These are phyloP conservation scores for Aleiodes sp. DNA, from an alignment of 1,140 invertebrate genomes.

Conservation along the genomic window DNA sequence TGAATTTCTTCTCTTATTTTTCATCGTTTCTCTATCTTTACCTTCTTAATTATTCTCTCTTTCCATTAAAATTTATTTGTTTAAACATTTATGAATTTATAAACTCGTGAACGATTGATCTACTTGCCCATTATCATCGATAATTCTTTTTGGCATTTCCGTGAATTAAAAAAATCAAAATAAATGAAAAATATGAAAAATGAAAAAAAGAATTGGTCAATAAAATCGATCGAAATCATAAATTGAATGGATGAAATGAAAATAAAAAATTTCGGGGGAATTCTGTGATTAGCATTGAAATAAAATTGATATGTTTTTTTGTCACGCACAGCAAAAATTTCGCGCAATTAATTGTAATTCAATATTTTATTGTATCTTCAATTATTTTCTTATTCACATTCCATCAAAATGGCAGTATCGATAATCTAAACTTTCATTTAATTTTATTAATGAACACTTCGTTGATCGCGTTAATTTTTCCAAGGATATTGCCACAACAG, in stretches of 20 bases:
- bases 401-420: slow-evolving; percentile 15
- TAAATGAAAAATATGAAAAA: neutral
- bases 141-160: neutral
- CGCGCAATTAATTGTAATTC: neutral
- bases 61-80: neutral
- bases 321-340: neutral
- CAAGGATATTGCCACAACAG: no score
- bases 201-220: no score
- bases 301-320: slow-evolving; percentile 7
- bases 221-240: no score
- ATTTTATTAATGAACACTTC: neutral
- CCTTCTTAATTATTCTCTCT: neutral
- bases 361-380: neutral
- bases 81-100: slow-evolving; percentile 18
- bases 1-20: neutral
- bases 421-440: neutral
- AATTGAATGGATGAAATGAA: neutral
- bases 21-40: neutral
- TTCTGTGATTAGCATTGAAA: neutral
- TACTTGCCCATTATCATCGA: neutral
- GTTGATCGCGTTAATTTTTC: neutral
- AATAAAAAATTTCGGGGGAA: neutral
- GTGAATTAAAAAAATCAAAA: neutral
- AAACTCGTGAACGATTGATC: neutral
- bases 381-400: neutral